Conservation (phyloP, 1,140 invertebrate genomes). For the Tetranychus urticae region DNA sequence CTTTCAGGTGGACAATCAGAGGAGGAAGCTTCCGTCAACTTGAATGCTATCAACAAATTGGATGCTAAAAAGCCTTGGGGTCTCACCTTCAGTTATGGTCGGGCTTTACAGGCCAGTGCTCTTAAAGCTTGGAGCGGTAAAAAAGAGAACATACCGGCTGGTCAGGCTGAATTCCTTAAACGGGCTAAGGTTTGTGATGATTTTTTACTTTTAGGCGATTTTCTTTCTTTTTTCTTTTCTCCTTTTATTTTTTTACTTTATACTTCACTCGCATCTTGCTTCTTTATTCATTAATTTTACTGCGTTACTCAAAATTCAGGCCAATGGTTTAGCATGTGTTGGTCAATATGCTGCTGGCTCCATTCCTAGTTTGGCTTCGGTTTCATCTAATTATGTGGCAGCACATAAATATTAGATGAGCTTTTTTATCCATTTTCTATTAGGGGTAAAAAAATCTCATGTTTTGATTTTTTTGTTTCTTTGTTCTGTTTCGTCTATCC, state of each 20-base stretch:
- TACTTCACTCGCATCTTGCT: too few species aligned
- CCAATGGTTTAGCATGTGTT: conserved; percentile 47
- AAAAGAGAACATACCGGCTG: conserved; percentile 51
- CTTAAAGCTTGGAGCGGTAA: conserved; percentile 79
- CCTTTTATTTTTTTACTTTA: not conserved
- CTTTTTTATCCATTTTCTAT: not conserved
- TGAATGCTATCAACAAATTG: conserved; percentile 77
- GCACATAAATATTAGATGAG: conserved; percentile 12
- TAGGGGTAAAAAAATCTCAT: not conserved
- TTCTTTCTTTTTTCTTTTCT: not conserved
- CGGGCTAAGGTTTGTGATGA: conserved; percentile 38
- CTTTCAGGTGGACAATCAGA: conserved; percentile 90
- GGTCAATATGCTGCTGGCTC: conserved; percentile 55
- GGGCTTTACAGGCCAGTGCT: conserved; percentile 62
- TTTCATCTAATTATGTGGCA: conserved; percentile 42
- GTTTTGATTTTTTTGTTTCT: not conserved
- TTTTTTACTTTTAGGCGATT: not conserved
- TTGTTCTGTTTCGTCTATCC: too few species aligned
- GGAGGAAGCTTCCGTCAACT: conserved; percentile 77
- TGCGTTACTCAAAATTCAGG: conserved; percentile 22
- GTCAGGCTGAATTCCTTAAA: conserved; percentile 65
- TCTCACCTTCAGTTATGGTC: conserved; percentile 85
- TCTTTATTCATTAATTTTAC: too few species aligned
- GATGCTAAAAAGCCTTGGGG: conserved; percentile 69
- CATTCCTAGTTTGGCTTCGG: conserved; percentile 38